Evolutionary conservation across 2,888 invertebrate genomes (phyloP), one percentile per base, ranked within the genome.

Genomic region (Andrena bucephala): DNA sequence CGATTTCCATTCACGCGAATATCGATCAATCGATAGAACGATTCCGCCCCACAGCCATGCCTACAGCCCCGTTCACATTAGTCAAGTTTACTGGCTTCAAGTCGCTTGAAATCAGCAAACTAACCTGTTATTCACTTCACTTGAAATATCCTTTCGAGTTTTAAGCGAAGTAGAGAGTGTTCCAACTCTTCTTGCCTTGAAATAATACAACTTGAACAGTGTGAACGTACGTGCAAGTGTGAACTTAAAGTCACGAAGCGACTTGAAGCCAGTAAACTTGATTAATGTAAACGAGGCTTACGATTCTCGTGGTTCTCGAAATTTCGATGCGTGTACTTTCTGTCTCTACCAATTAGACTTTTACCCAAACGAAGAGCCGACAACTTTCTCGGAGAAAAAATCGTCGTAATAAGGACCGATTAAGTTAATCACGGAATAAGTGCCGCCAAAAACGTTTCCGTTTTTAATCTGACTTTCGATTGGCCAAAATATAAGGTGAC

Each of bases 1-100:
- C 33, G 48, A 67, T 77, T 54, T 52, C 27, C 8, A 48, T 33
- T 0, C 8, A 33, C 16, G 7, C 5, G 7, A 50, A 70, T 66
- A 70, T 60, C 31, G n/a, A 81, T 72, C n/a, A 24, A 67, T 62
- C 20, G 20, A 66, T 52, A 42, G n/a, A 20, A 29, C 29, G 7
- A 42, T 36, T 62, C 7, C 24, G 2, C 5, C 50, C 24, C 8
- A 24, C 24, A 62, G 27, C 31, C 31, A 2, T 33, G 31, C 20
- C 29, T 27, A 1, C 27, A 27, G 27, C 27, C 2, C 2, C 27
- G 27, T 27, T 27, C 27, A 27, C 27, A 27, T 27, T 27, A 27
- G 27, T 27, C 27, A 27, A 27, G 27, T 27, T 27, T 27, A 27
- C 27, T 27, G 27, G 27, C 2, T 27, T 27, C 27, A 27, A 27